phyloP scores from a whole-genome alignment of 2,797 vertebrate species.

The Gymnocypris eckloni region DNA sequence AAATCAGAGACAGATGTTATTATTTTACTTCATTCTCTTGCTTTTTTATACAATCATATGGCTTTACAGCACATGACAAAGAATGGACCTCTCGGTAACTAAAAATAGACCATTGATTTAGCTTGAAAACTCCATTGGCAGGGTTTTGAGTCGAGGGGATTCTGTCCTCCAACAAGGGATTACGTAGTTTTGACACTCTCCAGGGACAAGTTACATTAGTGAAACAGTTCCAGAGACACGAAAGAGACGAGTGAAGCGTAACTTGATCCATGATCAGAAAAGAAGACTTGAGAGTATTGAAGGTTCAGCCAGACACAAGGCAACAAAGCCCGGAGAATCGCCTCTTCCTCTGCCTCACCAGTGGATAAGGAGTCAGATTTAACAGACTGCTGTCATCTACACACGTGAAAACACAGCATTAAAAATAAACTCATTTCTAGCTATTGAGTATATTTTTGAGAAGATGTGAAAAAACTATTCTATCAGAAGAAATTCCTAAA shows the following conservation, averaged over 20 bases:
- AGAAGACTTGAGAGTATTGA: conserved; percentile 50
- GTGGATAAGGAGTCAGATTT: conserved; percentile 91
- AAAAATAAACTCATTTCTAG: neutral
- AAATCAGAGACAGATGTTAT: conserved; percentile 60
- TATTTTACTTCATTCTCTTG: conserved; percentile 59
- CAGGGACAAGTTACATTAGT: conserved; percentile 40
- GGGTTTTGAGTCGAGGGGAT: conserved; percentile 1
- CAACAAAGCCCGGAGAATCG: conserved; percentile 97
- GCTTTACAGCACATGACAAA: conserved; percentile 58
- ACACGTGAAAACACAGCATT: conserved; percentile 33
- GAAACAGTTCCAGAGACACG: conserved; percentile 46
- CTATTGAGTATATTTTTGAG: neutral
- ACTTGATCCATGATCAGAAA: conserved; percentile 16
- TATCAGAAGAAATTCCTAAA: neutral
- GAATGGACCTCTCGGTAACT: conserved; percentile 54
- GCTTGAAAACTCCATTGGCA: conserved; percentile 14
- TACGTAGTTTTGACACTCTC: conserved; percentile 42
- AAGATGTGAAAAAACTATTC: neutral
- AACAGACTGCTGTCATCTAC: conserved; percentile 97
- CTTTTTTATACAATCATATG: conserved; percentile 56
- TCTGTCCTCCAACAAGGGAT: conserved; percentile 37
- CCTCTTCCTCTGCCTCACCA: conserved; percentile 91
- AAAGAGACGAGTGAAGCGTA: conserved; percentile 40
- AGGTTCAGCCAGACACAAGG: conserved; percentile 90
- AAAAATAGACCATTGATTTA: conserved; percentile 37